Base-by-base conservation (phyloP, 2,113 vertebrate genomes). In the Ciconia boyciana region DNA sequence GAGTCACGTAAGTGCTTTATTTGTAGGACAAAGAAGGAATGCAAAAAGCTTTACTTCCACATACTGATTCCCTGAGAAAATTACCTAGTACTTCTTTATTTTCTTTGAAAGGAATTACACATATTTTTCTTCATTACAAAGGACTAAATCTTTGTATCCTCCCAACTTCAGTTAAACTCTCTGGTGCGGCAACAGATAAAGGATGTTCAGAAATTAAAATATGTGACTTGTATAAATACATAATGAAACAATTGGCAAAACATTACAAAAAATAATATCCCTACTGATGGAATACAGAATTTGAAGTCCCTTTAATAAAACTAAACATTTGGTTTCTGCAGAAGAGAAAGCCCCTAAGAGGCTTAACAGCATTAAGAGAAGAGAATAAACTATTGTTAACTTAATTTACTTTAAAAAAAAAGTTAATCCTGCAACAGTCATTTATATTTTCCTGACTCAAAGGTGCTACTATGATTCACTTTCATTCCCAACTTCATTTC, bases 211-310 rank as follows among this genome's bases (percentile, higher is more conserved):
- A 94, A 96, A 96, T 94, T 83, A 97, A 96, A 96, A 94, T 83
- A 75, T 77, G 72, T 83, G 68, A 83, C 75, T 95, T 86, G 66
- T 90, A 91, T 93, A 95, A 96, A 82, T 83, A 78, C 75, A 55
- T 81, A 95, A 94, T 86, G 60, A 94, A 96, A 93, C 97, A 96
- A 94, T 68, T 74, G 84, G 43, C 75, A 96, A 94, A 94, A 94
- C 61, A 81, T 71, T 90, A 87, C 64, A 83, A 91, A 90, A 94
- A 48, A 43, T 66, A 90, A 83, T 62, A 95, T 90, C 76, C 81
- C 78, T 71, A 28, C 84, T 87, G 86, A 91, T 72, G 81, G 36
- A 77, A 65, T 13, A 81, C 13, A 65, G 36, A 93, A 91, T 58
- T 24, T 87, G 51, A 85, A 91, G 91, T 69, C 65, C 20, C n/a